Evolutionary conservation across 2,888 invertebrate genomes (phyloP).

Genomic region (Acrobasis repandana): DNA sequence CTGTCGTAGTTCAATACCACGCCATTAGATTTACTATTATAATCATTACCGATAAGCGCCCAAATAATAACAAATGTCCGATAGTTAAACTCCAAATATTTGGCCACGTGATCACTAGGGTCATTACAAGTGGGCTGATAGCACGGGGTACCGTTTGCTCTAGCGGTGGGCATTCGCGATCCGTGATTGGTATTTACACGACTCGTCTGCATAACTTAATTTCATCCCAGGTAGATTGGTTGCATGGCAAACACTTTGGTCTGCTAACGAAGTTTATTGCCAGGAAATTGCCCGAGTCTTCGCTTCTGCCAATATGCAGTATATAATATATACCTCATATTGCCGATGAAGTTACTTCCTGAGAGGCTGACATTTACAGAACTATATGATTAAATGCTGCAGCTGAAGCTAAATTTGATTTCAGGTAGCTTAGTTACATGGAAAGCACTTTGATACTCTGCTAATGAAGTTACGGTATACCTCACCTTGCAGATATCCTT

Average conservation of each 20-base stretch:
- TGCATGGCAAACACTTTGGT: not conserved
- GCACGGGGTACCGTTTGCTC: not conserved
- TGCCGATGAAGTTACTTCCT: too few species aligned
- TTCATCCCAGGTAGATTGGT: not conserved
- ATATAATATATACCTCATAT: too few species aligned
- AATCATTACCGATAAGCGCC: slow-evolving; percentile 4
- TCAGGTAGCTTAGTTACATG: too few species aligned
- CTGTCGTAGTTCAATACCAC: not conserved
- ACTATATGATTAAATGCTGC: too few species aligned
- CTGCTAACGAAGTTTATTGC: too few species aligned
- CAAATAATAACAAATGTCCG: not conserved
- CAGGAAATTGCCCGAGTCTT: too few species aligned
- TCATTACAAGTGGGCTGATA: slow-evolving; percentile 5
- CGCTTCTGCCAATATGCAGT: too few species aligned
- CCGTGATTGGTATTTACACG: not conserved
- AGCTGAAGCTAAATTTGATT: too few species aligned
- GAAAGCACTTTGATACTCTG: too few species aligned
- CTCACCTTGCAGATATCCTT: too few species aligned
- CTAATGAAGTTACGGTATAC: too few species aligned
- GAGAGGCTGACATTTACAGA: too few species aligned
- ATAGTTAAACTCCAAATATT: not conserved
- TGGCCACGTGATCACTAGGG: not conserved
- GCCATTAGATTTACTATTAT: not conserved
- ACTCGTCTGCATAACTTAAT: not conserved
- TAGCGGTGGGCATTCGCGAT: not conserved